Evolutionary conservation across 35 echinoderm and acorn worm genomes (phyloP).

Genomic region (Diadema setosum): DNA sequence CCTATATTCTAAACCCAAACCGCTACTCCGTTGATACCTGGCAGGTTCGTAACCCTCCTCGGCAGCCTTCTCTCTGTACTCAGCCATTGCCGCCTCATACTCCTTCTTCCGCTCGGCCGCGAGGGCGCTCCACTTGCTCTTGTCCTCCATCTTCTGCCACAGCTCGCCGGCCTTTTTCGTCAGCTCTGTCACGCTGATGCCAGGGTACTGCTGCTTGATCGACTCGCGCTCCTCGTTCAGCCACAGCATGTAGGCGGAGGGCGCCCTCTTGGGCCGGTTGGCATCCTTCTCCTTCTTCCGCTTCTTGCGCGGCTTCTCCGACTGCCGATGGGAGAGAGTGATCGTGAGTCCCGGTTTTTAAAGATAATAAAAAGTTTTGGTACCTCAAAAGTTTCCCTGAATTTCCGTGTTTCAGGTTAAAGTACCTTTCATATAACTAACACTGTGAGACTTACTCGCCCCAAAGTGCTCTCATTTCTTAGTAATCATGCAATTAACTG

Average conservation of each 20-base stretch:
- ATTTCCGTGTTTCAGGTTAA: too few relatives aligned
- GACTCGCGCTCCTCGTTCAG: conserved; percentile 57
- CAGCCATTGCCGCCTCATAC: conserved; percentile 54
- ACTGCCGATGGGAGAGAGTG: too few relatives aligned
- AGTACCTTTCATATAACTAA: too few relatives aligned
- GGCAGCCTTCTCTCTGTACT: conserved; percentile 44
- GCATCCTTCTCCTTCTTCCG: conserved; percentile 64
- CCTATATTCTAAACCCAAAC: too few relatives aligned
- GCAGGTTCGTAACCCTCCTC: conserved; percentile 40
- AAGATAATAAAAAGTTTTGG: too few relatives aligned
- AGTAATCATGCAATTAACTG: too few relatives aligned
- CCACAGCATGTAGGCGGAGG: conserved; percentile 83
- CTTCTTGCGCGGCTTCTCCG: conserved; percentile 48
- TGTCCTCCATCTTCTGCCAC: conserved; percentile 79
- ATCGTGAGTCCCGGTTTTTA: too few relatives aligned
- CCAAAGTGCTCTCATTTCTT: too few relatives aligned
- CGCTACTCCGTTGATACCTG: too few relatives aligned
- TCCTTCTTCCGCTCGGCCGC: conserved; percentile 43
- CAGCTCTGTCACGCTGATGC: conserved; percentile 66
- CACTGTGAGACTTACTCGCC: too few relatives aligned
- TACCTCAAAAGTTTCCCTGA: too few relatives aligned
- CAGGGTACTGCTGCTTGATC: conserved; percentile 69
- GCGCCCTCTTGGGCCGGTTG: conserved; percentile 74
- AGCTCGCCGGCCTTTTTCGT: conserved; percentile 88
- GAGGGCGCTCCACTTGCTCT: conserved; percentile 63